phyloP scores from a whole-genome alignment of 2,797 vertebrate genomes.

The Channa striata region DNA sequence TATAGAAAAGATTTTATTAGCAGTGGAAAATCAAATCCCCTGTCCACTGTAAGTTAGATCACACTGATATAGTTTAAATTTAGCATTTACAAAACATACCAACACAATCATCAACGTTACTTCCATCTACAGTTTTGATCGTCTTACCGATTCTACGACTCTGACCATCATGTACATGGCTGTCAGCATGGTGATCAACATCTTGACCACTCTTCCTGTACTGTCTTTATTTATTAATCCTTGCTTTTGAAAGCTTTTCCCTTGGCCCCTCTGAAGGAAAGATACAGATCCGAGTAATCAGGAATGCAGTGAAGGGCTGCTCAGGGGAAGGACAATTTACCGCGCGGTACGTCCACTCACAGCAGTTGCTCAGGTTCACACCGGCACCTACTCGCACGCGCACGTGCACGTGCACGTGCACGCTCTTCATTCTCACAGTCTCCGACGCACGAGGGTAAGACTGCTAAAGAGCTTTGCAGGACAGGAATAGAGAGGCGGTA shows the following conservation, averaged over 20 bases:
- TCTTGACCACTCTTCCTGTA: constrained; percentile 68
- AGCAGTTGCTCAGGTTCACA: constrained; percentile 23
- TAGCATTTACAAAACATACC: too few relatives aligned
- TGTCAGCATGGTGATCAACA: constrained; percentile 90
- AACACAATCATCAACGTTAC: neutral
- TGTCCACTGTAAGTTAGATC: too few relatives aligned
- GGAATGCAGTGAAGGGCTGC: constrained; percentile 13
- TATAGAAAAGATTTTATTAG: neutral
- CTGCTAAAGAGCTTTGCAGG: constrained; percentile 83
- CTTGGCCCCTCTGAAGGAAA: constrained; percentile 40
- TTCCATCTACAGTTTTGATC: constrained; percentile 1
- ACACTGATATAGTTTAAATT: neutral
- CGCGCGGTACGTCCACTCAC: constrained; percentile 30
- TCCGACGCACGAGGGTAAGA: constrained; percentile 70
- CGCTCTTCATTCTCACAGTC: constrained; percentile 49
- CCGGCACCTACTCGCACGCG: constrained; percentile 13
- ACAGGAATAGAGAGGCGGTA: constrained; percentile 84
- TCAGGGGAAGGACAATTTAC: constrained; percentile 23
- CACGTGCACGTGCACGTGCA: neutral
- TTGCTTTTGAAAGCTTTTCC: constrained; percentile 20
- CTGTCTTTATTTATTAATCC: constrained; percentile 26
- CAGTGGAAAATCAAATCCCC: neutral
- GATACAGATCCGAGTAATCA: constrained; percentile 27
- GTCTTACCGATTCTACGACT: constrained; percentile 87
- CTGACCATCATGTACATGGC: constrained; percentile 88